Evolutionary conservation across 2,888 invertebrate genomes (phyloP).

Genomic region (Xestia ashworthii): DNA sequence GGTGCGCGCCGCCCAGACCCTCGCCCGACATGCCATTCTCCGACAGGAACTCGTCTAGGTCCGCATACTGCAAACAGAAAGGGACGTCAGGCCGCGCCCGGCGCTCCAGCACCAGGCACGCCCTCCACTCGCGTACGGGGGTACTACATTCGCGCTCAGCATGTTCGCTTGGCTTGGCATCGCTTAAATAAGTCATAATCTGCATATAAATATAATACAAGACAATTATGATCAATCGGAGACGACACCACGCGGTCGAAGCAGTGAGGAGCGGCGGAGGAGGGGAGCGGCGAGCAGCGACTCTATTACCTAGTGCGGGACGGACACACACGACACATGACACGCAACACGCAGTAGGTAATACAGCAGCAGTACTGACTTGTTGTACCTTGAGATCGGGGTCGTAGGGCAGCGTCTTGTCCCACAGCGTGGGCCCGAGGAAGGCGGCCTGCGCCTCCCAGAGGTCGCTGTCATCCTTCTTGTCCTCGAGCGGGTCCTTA

Average conservation of each 20-base stretch:
- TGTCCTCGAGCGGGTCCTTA: conserved; percentile 92
- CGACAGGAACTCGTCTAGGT: conserved; percentile 98
- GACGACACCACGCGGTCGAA: conserved; percentile 52
- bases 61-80: conserved; percentile 95
- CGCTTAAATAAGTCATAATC: conserved; percentile 54
- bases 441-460: conserved; percentile 99
- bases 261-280: conserved; percentile 39
- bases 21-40: conserved; percentile 98
- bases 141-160: conserved; percentile 59
- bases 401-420: conserved; percentile 97
- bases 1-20: conserved; percentile 92
- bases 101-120: conserved; percentile 43
- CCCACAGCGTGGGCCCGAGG: conserved; percentile 98
- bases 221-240: conserved; percentile 44
- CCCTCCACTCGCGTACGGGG: conserved; percentile 41
- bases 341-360: conserved; percentile 86
- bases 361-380: conserved; percentile 90
- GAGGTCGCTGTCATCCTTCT: conserved; percentile 95
- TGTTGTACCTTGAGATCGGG: conserved; percentile 98
- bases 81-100: conserved; percentile 55
- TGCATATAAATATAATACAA: conserved; percentile 44
- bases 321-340: conserved; percentile 81
- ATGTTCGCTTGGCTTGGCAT: conserved; percentile 65
- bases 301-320: conserved; percentile 86
- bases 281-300: conserved; percentile 64